Evolutionary conservation across 2,113 vertebrate species (phyloP).

Genomic region (Fregetta grallaria): DNA sequence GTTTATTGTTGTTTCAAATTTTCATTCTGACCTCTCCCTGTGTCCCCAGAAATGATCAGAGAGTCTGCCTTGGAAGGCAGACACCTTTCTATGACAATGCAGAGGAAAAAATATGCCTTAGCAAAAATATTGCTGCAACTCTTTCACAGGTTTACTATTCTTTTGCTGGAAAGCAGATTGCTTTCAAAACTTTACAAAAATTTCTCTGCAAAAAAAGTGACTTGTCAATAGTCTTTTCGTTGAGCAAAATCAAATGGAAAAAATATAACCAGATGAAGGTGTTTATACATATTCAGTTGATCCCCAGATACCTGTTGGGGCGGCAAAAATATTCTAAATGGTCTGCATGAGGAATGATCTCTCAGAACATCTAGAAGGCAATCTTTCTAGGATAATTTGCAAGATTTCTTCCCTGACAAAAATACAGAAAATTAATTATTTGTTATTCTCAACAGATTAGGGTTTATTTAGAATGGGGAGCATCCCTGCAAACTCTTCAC

Average conservation of each 20-base stretch:
- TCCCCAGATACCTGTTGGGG: not conserved
- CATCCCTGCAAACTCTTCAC: not conserved
- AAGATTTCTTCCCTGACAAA: not conserved
- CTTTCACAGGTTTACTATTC: not conserved
- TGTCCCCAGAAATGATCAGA: not conserved
- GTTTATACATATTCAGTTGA: not conserved
- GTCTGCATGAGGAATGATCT: not conserved
- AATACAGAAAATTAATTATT: not conserved
- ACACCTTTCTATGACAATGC: not conserved
- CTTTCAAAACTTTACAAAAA: not conserved
- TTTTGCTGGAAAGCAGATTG: not conserved
- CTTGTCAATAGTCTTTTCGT: not conserved
- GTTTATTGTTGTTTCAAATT: not conserved
- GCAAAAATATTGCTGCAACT: not conserved
- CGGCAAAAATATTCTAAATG: not conserved
- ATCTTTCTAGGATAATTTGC: not conserved
- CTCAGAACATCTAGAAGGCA: not conserved
- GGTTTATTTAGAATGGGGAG: not conserved
- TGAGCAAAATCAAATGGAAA: not conserved
- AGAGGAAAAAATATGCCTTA: not conserved
- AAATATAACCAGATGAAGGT: not conserved
- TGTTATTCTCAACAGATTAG: not conserved
- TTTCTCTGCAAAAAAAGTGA: not conserved
- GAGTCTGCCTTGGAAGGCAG: not conserved
- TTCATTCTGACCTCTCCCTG: not conserved